Percentiles rank a stretch among this genome's conserved stretches.
phyloP scores from a whole-genome alignment of 1,140 invertebrate species.

The Meteorus sp. region DNA sequence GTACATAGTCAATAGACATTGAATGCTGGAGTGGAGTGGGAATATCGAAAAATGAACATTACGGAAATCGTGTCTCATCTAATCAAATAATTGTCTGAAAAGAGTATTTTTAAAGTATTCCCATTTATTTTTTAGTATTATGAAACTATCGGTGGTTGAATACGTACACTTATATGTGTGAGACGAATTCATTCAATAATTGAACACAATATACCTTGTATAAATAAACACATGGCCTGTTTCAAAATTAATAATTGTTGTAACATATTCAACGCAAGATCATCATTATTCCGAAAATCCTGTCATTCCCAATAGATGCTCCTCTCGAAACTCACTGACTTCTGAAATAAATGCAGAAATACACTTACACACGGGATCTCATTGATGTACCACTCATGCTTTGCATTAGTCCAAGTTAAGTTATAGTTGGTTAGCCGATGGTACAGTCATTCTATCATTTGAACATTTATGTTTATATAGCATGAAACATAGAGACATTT shows the following conservation, averaged over 20 bases:
- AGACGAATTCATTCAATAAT: background rate
- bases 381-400: too few relatives aligned
- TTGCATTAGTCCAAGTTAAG: too few relatives aligned
- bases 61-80: slow-evolving; percentile 20
- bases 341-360: too few relatives aligned
- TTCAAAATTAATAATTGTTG: slow-evolving; percentile 50
- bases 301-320: slow-evolving; percentile 9
- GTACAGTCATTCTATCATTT: too few relatives aligned
- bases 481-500: too few relatives aligned
- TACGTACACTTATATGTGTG: slow-evolving; percentile 26
- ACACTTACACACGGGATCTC: too few relatives aligned
- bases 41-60: slow-evolving; percentile 18
- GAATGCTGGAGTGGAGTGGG: slow-evolving; percentile 36
- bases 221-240: slow-evolving; percentile 37
- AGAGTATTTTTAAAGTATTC: slow-evolving; percentile 59
- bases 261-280: slow-evolving; percentile 36
- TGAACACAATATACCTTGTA: slow-evolving; percentile 40
- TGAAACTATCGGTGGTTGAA: slow-evolving; percentile 33
- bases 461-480: too few relatives aligned
- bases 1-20: slow-evolving; percentile 32
- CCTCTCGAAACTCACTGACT: too few relatives aligned
- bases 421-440: too few relatives aligned
- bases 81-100: slow-evolving; percentile 48
- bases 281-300: background rate
- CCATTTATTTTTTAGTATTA: slow-evolving; percentile 58